Conservation (phyloP, 1,140 invertebrate genomes). For the Zaprionus ornatus region DNA sequence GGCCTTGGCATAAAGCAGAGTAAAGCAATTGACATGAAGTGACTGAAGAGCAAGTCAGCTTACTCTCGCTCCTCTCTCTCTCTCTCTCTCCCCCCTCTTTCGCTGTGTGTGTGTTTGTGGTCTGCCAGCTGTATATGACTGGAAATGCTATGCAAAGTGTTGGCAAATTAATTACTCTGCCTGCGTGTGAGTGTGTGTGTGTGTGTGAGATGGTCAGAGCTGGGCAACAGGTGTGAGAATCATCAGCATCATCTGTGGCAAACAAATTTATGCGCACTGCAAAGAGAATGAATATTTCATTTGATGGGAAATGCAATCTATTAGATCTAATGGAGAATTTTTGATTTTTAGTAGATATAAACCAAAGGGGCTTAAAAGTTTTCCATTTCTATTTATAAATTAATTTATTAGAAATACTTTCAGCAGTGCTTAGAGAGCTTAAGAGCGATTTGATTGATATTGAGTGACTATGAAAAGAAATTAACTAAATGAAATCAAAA, state of each 20-base stretch:
- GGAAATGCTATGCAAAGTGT: conserved; percentile 37
- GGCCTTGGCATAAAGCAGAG: conserved; percentile 54
- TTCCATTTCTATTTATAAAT: background rate
- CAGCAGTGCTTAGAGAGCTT: background rate
- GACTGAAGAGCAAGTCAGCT: conserved; percentile 37
- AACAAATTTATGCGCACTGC: conserved; percentile 11
- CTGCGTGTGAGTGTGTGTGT: background rate
- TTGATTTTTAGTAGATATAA: background rate
- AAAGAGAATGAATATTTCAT: background rate
- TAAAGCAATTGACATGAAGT: conserved; percentile 74
- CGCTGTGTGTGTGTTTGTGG: conserved; percentile 22
- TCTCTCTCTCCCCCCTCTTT: background rate
- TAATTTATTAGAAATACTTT: background rate
- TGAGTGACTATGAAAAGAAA: background rate
- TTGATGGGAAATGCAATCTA: background rate
- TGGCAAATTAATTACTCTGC: conserved; percentile 54
- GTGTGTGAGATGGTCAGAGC: background rate
- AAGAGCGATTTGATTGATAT: background rate
- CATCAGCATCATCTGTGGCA: conserved; percentile 5
- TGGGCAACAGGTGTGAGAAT: conserved; percentile 43
- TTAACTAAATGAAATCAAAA: background rate
- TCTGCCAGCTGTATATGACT: conserved; percentile 16
- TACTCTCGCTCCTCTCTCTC: background rate
- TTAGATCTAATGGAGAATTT: background rate
- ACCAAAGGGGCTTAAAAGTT: background rate